Evolutionary conservation across 2,797 vertebrate genomes (phyloP).

Genomic region (Pteropus rufus): DNA sequence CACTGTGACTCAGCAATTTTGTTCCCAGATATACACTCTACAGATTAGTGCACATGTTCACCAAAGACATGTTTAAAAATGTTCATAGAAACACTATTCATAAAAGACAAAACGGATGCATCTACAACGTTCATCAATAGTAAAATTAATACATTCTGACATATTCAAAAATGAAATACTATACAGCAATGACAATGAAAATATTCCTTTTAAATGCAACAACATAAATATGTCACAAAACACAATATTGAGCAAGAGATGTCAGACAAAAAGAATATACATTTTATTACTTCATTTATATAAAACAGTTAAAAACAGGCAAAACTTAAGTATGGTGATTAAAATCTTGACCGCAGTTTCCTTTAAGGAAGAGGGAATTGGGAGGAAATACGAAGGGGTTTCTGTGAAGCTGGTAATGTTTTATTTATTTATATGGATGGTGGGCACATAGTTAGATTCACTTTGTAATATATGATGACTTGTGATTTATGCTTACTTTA

Average conservation of each 20-base stretch:
- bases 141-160: constrained; percentile 11
- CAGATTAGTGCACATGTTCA: background rate
- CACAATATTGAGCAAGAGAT: background rate
- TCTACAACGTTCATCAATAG: background rate
- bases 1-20: background rate
- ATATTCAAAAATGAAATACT: constrained; percentile 5
- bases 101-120: background rate
- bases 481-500: constrained; percentile 21
- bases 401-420: background rate
- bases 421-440: background rate
- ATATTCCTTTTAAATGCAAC: background rate
- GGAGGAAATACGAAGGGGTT: background rate
- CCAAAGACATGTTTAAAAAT: background rate
- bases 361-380: background rate
- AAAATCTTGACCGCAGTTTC: background rate
- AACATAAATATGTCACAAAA: background rate
- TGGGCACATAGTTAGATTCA: background rate
- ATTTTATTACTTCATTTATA: constrained; percentile 17
- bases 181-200: background rate
- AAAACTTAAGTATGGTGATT: constrained; percentile 10
- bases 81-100: background rate
- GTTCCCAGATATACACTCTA: background rate
- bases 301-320: background rate
- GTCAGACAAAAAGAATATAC: background rate
- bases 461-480: constrained; percentile 2